Conservation (phyloP, 2,113 vertebrate genomes). For the Galbula dea region DNA sequence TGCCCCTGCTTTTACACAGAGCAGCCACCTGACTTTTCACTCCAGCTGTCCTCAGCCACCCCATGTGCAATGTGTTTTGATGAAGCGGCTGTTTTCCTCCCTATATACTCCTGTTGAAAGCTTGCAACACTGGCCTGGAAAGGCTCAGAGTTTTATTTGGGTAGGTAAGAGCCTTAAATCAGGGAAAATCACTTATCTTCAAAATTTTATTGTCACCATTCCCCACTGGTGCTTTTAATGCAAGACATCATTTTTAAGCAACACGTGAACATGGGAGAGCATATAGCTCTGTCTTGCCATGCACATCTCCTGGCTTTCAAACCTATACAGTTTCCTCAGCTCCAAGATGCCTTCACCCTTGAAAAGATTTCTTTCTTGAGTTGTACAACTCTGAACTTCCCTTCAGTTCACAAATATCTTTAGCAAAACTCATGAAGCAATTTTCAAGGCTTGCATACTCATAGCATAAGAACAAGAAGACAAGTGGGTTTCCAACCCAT, state of each 20-base stretch:
- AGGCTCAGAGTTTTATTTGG: neutral
- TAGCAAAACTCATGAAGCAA: neutral
- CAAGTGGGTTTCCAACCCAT: neutral
- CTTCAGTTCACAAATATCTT: neutral
- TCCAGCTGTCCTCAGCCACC: neutral
- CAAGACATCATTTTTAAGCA: neutral
- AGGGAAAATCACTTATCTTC: neutral
- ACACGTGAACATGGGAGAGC: neutral
- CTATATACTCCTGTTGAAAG: neutral
- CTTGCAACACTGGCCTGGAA: neutral
- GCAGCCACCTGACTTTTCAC: neutral
- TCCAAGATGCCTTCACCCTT: neutral
- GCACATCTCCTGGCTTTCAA: neutral
- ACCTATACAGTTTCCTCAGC: neutral
- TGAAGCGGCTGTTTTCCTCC: neutral
- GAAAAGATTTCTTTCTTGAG: neutral
- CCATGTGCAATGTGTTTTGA: neutral
- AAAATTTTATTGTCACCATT: neutral
- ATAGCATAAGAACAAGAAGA: neutral
- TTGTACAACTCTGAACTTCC: neutral
- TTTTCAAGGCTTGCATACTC: neutral
- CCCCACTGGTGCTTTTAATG: neutral
- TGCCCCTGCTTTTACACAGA: neutral
- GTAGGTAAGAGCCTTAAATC: neutral
- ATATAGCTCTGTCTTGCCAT: neutral